phyloP scores from a whole-genome alignment of 2,797 vertebrate species.

The Anisognathus igniventris region DNA sequence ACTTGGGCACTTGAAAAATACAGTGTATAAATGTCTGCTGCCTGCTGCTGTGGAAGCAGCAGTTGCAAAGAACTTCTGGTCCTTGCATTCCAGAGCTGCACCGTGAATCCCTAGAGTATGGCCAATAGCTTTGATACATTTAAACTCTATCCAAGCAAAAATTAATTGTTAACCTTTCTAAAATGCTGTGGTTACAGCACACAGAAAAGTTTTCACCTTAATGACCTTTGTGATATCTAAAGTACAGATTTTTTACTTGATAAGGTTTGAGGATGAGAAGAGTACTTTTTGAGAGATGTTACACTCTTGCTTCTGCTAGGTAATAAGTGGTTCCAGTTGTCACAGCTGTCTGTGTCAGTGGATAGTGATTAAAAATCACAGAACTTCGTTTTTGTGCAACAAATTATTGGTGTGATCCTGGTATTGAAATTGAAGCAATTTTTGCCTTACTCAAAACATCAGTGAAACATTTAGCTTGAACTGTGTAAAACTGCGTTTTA shows the following conservation, averaged over 20 bases:
- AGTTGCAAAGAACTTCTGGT: not conserved
- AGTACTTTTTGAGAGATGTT: not conserved
- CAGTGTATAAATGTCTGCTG: not conserved
- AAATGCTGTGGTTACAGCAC: not conserved
- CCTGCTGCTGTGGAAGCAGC: not conserved
- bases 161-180: not conserved
- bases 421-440: not conserved
- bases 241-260: not conserved
- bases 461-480: not conserved
- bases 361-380: not conserved
- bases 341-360: not conserved
- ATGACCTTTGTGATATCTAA: not conserved
- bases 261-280: not conserved
- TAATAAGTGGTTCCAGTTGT: not conserved
- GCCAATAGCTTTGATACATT: not conserved
- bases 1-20: not conserved
- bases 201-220: not conserved
- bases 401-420: not conserved
- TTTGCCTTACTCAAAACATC: not conserved
- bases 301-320: not conserved
- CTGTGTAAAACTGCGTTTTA: not conserved
- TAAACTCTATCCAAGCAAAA: not conserved
- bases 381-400: not conserved
- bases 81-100: not conserved
- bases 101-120: fast-evolving